Base-by-base conservation (phyloP, 2,888 invertebrate species). In the Quadriops clusia region DNA sequence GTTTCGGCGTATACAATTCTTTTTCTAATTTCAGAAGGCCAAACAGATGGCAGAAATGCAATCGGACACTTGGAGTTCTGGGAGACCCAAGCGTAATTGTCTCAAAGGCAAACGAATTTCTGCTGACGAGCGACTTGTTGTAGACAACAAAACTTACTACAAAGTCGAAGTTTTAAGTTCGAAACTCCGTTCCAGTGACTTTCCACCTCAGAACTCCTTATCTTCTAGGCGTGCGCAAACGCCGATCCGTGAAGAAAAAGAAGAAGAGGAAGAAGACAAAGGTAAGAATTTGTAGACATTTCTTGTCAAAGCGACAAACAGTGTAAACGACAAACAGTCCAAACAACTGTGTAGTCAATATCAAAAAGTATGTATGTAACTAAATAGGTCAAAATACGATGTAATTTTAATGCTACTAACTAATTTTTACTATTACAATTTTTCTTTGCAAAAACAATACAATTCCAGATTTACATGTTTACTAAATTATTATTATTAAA, bases 81-180 rank as follows among this genome's bases (percentile, higher is more conserved):
- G 58, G 11, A 39, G 57, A 23, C 56, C 58, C 8, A 58, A 58
- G 39, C 44, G 60, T 29, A 51, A 51, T 13, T 52, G 54, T 28
- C 45, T 44, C 17, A 49, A 47, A 33, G 47, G 44, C 23, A 54
- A 55, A 33, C 40, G 51, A 24, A 39, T 44, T 16, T 68, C 68
- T 0, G 62, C 64, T 0, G 70, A 70, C 42, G 70, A 70, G 40
- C 60, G 66, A 37, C 49, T 68, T 7, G 61, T 67, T n/a, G 61
- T 63, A 35, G 68, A 68, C 40, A 56, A 54, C 43, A 56, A 52
- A 43, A 49, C 73, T 33, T 80, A 76, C 51, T 81, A 80, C 49
- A 78, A 77, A 51, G 77, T 80, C 8, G 79, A 80, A 48, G 74
- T 78, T 14, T 64, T 77, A 43, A 72, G 75, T 36, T 74, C 73